Evolutionary conservation across 2,797 vertebrate species (phyloP).

Genomic region (Syngnathus rostellatus): DNA sequence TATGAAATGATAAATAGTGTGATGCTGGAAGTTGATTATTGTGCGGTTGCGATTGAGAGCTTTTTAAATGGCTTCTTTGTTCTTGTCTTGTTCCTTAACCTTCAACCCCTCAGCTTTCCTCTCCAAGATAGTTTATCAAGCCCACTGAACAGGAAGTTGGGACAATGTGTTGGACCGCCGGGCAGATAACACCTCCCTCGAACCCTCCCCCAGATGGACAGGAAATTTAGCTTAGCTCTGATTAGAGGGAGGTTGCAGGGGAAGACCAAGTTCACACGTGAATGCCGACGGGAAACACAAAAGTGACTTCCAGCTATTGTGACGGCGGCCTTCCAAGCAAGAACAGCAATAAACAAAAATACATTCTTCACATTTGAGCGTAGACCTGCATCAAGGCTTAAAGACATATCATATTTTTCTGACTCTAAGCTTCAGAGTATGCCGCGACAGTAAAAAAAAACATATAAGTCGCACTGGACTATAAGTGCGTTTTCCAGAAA

Average conservation of each 20-base stretch:
- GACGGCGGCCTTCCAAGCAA: slow-evolving; percentile 32
- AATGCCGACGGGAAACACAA: slow-evolving; percentile 40
- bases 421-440: no score
- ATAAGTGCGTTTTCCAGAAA: neutral
- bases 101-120: slow-evolving; percentile 26
- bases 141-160: slow-evolving; percentile 56
- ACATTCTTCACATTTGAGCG: neutral
- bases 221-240: slow-evolving; percentile 62
- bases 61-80: slow-evolving; percentile 15
- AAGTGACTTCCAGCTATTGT: slow-evolving; percentile 68
- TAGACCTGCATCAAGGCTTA: neutral
- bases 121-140: slow-evolving; percentile 42
- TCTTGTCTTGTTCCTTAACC: slow-evolving; percentile 25
- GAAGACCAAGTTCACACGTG: slow-evolving; percentile 17
- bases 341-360: slow-evolving; percentile 51
- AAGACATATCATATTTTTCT: neutral
- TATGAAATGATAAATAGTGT: neutral
- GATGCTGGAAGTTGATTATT: neutral
- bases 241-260: slow-evolving; percentile 41
- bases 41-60: neutral
- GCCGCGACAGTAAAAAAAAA: no score
- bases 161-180: slow-evolving; percentile 61
- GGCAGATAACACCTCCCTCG: slow-evolving; percentile 55
- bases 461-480: no score
- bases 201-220: slow-evolving; percentile 53